phyloP scores from a whole-genome alignment of 2,797 vertebrate species.

The Balearica regulorum region DNA sequence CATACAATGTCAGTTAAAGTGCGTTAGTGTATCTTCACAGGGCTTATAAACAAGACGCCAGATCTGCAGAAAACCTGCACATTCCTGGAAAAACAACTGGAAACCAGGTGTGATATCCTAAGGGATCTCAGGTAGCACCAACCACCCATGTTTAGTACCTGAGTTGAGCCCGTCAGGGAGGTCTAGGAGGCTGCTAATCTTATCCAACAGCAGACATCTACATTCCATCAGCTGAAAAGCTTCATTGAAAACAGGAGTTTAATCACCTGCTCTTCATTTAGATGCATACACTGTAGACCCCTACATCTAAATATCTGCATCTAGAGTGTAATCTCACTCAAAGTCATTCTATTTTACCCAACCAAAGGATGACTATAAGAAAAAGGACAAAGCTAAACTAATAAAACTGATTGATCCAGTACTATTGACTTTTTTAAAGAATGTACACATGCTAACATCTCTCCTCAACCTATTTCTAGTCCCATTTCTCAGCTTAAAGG shows the following conservation, averaged over 20 bases:
- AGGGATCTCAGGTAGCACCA: neutral
- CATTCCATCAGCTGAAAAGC: neutral
- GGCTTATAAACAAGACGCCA: neutral
- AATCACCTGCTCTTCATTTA: neutral
- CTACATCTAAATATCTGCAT: neutral
- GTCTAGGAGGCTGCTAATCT: neutral
- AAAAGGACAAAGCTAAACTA: neutral
- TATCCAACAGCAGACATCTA: neutral
- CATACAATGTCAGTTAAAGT: neutral
- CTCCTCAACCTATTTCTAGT: neutral
- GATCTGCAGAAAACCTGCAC: neutral
- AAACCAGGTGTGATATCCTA: neutral
- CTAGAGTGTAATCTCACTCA: neutral
- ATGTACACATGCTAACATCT: neutral
- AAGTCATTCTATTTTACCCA: neutral
- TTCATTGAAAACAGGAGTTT: neutral
- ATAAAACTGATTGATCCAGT: neutral
- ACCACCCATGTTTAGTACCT: neutral
- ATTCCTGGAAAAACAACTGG: neutral
- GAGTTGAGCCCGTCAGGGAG: neutral
- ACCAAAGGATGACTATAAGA: neutral
- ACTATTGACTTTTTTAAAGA: neutral
- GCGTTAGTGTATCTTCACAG: neutral
- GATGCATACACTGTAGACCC: neutral
- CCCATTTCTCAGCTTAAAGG: neutral